Evolutionary conservation across 2,797 vertebrate genomes (phyloP).

Genomic region (Arnoldichthys spilopterus): DNA sequence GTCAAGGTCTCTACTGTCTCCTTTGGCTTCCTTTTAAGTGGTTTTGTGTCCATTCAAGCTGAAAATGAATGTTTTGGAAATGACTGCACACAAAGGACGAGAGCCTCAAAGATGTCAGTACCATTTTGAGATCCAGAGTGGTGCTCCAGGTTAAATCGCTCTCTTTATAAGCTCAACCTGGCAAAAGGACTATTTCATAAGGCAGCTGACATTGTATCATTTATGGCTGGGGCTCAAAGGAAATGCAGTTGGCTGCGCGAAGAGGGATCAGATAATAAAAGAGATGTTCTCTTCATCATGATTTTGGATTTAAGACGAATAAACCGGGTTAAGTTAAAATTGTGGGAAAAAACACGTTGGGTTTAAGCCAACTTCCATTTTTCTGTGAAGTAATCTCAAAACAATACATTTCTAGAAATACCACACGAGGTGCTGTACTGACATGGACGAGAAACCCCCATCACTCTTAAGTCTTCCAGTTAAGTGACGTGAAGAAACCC

Average conservation of each 20-base stretch:
- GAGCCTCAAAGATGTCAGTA: neutral
- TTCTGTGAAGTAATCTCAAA: constrained; percentile 8
- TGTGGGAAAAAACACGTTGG: neutral
- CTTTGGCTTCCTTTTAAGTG: neutral
- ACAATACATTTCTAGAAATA: constrained; percentile 1
- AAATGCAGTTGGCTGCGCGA: neutral
- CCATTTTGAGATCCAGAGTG: constrained; percentile 1
- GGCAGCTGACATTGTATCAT: neutral
- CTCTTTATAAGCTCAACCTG: neutral
- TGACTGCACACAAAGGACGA: neutral
- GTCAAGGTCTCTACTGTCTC: constrained; percentile 38
- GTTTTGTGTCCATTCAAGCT: constrained; percentile 9
- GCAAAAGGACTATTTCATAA: constrained; percentile 18
- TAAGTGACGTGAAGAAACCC: too few relatives aligned
- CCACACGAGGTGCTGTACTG: neutral
- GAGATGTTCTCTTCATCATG: neutral
- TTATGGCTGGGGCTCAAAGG: neutral
- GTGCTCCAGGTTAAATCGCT: constrained; percentile 16
- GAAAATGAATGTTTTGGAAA: constrained; percentile 20
- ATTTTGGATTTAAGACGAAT: neutral
- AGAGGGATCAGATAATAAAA: neutral
- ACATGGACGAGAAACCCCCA: neutral
- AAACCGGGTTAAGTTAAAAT: neutral
- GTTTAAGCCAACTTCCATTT: constrained; percentile 16
- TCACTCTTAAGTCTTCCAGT: neutral